Conservation (phyloP, 2,888 invertebrate genomes). For the Ectropis crepuscularia region DNA sequence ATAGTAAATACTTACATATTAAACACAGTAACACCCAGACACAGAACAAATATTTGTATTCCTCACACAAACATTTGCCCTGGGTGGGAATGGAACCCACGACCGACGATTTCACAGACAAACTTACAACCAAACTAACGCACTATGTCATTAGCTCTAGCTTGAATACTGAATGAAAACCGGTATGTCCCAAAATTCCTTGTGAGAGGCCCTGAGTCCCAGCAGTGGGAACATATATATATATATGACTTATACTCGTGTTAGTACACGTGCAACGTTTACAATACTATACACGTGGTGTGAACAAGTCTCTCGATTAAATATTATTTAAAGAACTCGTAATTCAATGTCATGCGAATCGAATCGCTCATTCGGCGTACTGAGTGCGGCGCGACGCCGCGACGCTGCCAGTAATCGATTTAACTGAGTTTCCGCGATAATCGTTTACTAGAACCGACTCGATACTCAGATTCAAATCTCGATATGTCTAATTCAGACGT, state of each 20-base stretch:
- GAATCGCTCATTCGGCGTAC: constrained; percentile 29
- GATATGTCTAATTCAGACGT: neutral
- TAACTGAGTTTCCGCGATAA: constrained; percentile 12
- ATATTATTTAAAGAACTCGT: constrained; percentile 19
- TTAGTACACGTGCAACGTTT: constrained; percentile 1
- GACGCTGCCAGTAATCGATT: constrained; percentile 25
- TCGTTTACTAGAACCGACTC: neutral
- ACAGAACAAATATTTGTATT: too few species aligned
- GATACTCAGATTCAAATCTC: constrained; percentile 1
- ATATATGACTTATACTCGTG: neutral
- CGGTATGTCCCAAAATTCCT: too few species aligned
- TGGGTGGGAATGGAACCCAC: too few species aligned
- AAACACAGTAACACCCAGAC: too few species aligned
- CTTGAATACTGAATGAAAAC: too few species aligned
- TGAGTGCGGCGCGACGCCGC: neutral
- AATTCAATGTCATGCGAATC: constrained; percentile 33
- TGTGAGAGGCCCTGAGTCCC: too few species aligned
- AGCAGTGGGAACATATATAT: too few species aligned
- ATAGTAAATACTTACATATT: too few species aligned
- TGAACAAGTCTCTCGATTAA: neutral
- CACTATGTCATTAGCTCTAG: too few species aligned
- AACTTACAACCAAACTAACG: too few species aligned
- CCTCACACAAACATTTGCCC: too few species aligned
- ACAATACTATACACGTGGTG: constrained; percentile 3
- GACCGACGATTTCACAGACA: too few species aligned